Conservation (phyloP, 1,140 invertebrate species). For the Drosophila takahashii region DNA sequence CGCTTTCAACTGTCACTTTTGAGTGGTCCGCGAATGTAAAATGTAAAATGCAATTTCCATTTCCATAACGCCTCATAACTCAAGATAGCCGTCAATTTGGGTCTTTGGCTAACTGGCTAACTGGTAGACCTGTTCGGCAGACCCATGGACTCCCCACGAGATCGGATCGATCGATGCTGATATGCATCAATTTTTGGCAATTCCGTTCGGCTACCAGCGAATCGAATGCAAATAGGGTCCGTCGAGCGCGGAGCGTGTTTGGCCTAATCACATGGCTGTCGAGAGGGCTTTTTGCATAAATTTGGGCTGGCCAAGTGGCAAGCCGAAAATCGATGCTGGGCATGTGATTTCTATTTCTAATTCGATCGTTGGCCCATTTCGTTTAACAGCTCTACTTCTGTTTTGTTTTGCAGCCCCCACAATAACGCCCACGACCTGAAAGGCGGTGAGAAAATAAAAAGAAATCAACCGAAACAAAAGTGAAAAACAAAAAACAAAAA, state of each 20-base stretch:
- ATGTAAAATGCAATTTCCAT: slow-evolving; percentile 60
- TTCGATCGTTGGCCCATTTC: slow-evolving; percentile 55
- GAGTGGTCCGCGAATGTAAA: slow-evolving; percentile 35
- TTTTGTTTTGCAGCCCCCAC: slow-evolving; percentile 49
- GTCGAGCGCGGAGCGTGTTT: slow-evolving; percentile 22
- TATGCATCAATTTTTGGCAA: slow-evolving; percentile 67
- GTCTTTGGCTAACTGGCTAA: slow-evolving; percentile 7
- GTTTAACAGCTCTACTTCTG: slow-evolving; percentile 52
- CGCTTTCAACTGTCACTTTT: slow-evolving; percentile 43
- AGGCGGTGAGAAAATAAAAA: slow-evolving; percentile 44
- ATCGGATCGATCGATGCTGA: slow-evolving; percentile 20
- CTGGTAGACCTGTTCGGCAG: background rate
- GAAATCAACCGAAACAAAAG: slow-evolving; percentile 52
- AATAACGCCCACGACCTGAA: slow-evolving; percentile 40
- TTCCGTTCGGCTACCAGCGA: slow-evolving; percentile 49
- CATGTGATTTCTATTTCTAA: slow-evolving; percentile 60
- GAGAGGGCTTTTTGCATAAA: slow-evolving; percentile 49
- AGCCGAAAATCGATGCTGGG: slow-evolving; percentile 18
- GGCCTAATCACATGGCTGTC: slow-evolving; percentile 44
- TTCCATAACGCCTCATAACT: slow-evolving; percentile 65
- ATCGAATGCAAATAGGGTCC: slow-evolving; percentile 71
- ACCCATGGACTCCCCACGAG: slow-evolving; percentile 12
- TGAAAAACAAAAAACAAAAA: slow-evolving; percentile 55
- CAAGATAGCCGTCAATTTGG: slow-evolving; percentile 57
- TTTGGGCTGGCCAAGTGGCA: slow-evolving; percentile 25